Base-by-base conservation (phyloP, 1,140 invertebrate species). In the Acyrthosiphon pisum region DNA sequence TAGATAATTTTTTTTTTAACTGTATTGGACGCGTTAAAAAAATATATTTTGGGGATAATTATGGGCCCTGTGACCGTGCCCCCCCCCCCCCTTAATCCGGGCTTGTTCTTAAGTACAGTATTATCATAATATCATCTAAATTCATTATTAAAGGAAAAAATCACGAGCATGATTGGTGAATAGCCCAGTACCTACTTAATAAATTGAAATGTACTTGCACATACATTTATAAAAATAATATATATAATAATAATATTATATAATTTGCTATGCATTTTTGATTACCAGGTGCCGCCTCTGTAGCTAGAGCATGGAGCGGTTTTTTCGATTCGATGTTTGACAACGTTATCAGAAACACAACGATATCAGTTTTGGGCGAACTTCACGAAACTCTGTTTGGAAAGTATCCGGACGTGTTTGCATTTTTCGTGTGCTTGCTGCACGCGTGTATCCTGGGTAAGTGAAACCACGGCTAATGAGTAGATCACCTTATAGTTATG, bases 271-370 rank as follows among this genome's bases (percentile, higher is more conserved):
- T n/a, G 30, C 30, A 48, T 84, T 37, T 94, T 46, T 86, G 44
- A 14, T 91, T 83, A 11, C 94, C 95, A 97, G 97, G 97, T 23
- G 97, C 98, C 14, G 98, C 98, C 0, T 98, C 98, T 0, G 98
- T 99, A 44, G 98, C 98, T 0, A 96, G 98, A 94, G 98, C 98
- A 6, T 99, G 98, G 98, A 98, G 98, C 94, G 98, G 98, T 26
- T 99, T 98, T 94, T 96, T 99, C 14, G 98, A 99, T 94, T 97
- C 98, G 0, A 95, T 99, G 94, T 96, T 98, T 22, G 97, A 96
- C 26, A 97, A 97, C 35, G 96, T 96, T 8, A 97, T 99, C 83
- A 97, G 96, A 94, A 98, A 99, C 94, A 96, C 96, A 8, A 99
- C 98, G 0, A 95, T 97, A 41, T 95, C 96, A 2, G 94, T 97